Percentiles rank a stretch among this genome's conserved stretches.
Conservation (phyloP, 2,888 invertebrate genomes). For the Zaprionus bogoriensis region DNA sequence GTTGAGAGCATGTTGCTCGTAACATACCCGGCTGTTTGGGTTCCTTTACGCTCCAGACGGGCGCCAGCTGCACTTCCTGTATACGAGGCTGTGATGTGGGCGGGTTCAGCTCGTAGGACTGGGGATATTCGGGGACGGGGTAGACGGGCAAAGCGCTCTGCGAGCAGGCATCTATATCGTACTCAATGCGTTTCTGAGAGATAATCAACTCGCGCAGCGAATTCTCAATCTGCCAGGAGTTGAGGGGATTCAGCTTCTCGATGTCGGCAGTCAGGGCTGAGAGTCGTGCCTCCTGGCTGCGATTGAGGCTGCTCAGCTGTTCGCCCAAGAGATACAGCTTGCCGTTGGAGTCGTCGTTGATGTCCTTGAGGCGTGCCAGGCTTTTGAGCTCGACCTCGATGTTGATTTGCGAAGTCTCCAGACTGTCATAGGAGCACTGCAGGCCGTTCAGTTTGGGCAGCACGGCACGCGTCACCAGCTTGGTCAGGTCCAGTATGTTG, state of each 20-base stretch:
- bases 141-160: constrained; percentile 3
- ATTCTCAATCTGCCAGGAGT: constrained; percentile 54
- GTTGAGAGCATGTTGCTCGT: too few relatives aligned
- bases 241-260: constrained; percentile 40
- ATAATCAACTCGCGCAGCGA: constrained; percentile 56
- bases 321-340: constrained; percentile 29
- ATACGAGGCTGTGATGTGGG: neutral
- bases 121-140: neutral
- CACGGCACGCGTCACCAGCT: constrained; percentile 55
- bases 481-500: constrained; percentile 47
- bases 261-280: constrained; percentile 27
- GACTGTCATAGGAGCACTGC: constrained; percentile 53
- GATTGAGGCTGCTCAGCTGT: constrained; percentile 46
- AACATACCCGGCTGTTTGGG: constrained; percentile 33
- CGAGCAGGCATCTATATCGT: constrained; percentile 51
- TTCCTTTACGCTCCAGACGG: constrained; percentile 30
- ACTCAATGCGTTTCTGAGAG: constrained; percentile 63
- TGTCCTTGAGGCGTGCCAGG: constrained; percentile 40
- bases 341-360: constrained; percentile 32
- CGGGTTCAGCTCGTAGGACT: neutral
- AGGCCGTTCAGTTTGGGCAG: constrained; percentile 55
- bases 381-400: constrained; percentile 56
- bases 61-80: constrained; percentile 22
- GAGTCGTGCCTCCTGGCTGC: constrained; percentile 46
- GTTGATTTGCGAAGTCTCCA: constrained; percentile 63